A percentile compares a stretch with the other conserved stretches of the same genome.
Evolutionary conservation across 2,888 invertebrate genomes (phyloP).

Genomic region (Scaptomyza tumidula): DNA sequence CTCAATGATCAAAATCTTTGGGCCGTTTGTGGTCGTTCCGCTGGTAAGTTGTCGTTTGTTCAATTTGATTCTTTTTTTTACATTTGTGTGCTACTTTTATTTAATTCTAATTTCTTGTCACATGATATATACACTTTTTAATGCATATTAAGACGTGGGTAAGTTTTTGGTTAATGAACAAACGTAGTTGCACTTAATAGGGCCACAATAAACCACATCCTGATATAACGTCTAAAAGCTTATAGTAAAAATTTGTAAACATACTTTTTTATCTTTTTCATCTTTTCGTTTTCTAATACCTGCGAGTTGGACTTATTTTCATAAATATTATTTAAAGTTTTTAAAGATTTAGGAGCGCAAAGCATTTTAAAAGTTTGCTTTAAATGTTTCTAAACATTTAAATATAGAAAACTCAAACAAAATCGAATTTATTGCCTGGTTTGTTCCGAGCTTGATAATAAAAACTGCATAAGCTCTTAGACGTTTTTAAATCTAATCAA

Average conservation of each 20-base stretch:
- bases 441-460: not conserved
- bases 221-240: conserved; percentile 5
- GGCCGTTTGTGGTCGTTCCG: conserved; percentile 96
- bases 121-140: conserved; percentile 47
- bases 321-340: no score
- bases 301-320: no score
- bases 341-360: no score
- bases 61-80: not conserved
- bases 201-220: not conserved
- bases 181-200: conserved; percentile 25
- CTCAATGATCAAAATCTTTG: conserved; percentile 96
- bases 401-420: no score
- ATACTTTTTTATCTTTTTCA: no score
- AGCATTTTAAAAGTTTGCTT: no score
- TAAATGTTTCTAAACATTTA: no score
- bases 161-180: conserved; percentile 55
- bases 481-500: not conserved
- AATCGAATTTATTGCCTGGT: not conserved
- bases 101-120: conserved; percentile 62
- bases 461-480: not conserved
- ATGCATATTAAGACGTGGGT: conserved; percentile 67
- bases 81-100: conserved; percentile 52
- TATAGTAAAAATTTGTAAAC: not conserved
- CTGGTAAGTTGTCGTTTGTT: conserved; percentile 86
- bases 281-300: no score